Percentiles rank a stretch among this genome's conserved stretches.
Evolutionary conservation across 2,888 invertebrate genomes (phyloP).

Genomic region (Agrochola circellaris): DNA sequence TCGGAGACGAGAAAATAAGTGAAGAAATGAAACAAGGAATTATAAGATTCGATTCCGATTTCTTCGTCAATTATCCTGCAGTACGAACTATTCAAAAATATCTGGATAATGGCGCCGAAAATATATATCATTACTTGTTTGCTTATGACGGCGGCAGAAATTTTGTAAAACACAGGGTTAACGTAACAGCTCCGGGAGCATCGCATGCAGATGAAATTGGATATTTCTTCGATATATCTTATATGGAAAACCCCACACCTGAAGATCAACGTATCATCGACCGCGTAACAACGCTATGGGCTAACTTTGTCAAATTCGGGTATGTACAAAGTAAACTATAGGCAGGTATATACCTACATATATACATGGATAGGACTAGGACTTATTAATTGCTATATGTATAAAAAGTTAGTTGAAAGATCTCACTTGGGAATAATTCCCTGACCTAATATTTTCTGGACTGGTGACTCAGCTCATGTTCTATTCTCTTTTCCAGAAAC

Average conservation of each 20-base stretch:
- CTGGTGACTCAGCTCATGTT: not conserved
- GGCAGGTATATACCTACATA: not conserved
- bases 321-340: constrained; percentile 50
- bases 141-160: constrained; percentile 77
- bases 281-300: constrained; percentile 74
- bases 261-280: constrained; percentile 73
- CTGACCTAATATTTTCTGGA: not conserved
- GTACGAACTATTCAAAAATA: constrained; percentile 72
- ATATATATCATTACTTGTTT: constrained; percentile 77
- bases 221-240: constrained; percentile 74
- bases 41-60: constrained; percentile 73
- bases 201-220: constrained; percentile 74
- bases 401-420: not conserved
- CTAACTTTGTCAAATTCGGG: constrained; percentile 77
- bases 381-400: not conserved
- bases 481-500: constrained; percentile 65
- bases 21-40: constrained; percentile 66
- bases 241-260: constrained; percentile 62
- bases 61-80: constrained; percentile 67
- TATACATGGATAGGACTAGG: not conserved
- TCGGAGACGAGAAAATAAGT: constrained; percentile 71
- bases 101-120: constrained; percentile 65
- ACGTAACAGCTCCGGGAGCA: constrained; percentile 68
- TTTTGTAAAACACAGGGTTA: constrained; percentile 68
- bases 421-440: not conserved